Base-by-base conservation (phyloP, 2,797 vertebrate species). In the Scyliorhinus canicula region DNA sequence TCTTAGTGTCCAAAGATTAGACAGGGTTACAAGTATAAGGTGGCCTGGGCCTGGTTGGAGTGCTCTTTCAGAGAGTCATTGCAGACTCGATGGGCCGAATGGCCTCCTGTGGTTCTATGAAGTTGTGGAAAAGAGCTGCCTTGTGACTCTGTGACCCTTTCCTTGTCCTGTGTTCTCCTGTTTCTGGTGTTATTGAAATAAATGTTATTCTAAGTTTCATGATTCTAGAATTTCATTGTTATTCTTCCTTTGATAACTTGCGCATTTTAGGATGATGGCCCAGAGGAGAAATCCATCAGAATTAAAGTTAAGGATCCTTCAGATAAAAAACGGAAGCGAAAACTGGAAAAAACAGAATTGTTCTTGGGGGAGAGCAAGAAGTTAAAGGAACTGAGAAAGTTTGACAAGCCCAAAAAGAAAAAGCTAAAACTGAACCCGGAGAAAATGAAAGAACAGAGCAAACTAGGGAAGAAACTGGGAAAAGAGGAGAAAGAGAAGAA, bases 401-500 rank as follows among this genome's bases (percentile, higher is more conserved):
- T 98, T 95, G 98, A 98, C 91, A 99, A 99, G 96, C 98, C 98
- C 96, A 99, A 99, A 97, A 99, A 99, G 97, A 99, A 99, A 96
- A 99, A 99, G 96, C 97, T 99, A 90, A 99, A 99, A 95, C 97
- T 99, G 95, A 98, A 97, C 95, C 97, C 98, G 88, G 99, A 99
- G 95, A 99, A 99, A 97, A 98, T 98, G 86, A 98, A 98, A 11
- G 99, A 99, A 96, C 97, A 99, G 95, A 99, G 99, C 96, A 99
- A 99, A 96, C 97, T 99, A 95, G 99, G 99, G 95, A 99, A 99
- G 96, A 98, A 98, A n/a, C 96, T 99, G 47, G 99, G 98, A 40
- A 99, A 99, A 97, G 99, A 99, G 96, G 99, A 99, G 96, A 98
- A 99, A 96, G 99, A 99, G 96, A 98, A 99, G 95, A 98, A 99